Evolutionary conservation across 1,140 invertebrate species (phyloP), one percentile per base, ranked within the genome.

Genomic region (Holcopasites calliopsidis): DNA sequence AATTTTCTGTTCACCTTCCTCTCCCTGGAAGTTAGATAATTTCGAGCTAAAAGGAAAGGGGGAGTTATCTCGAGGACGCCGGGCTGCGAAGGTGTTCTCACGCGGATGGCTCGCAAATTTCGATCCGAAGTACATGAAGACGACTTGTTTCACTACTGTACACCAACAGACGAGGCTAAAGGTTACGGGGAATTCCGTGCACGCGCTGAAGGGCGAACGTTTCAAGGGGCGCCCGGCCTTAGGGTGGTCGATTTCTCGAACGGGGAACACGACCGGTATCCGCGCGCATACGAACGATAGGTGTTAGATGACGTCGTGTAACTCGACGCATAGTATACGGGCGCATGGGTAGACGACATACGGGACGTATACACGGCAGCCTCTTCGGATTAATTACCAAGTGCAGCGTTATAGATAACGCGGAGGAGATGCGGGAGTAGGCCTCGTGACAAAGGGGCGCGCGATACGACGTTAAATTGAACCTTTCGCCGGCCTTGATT

Each of bases 331-430:
- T n/a, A 16, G n/a, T 47, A 52, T 82, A 81, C 57, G 73, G 40
- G 61, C 68, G 26, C 18, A 69, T 49, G 72, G 73, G 49, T 55
- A 73, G 79, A 60, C 70, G 80, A 54, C 76, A 74, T 82, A 62
- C 76, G 69, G 80, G 79, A 68, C 26, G 71, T 47, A n/a, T n/a
- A 57, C 68, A 47, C 57, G 73, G 82, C 80, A 60, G 62, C 82
- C 81, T 54, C 81, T 79, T 83, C 55, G 78, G 76, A 83, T 83
- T 84, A 84, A 84, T 84, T 84, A 83, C 77, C 77, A 84, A 83
- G 82, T 84, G 82, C 81, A 66, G 70, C 81, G 82, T 80, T 77
- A 84, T 79, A 84, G 81, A 83, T 83, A 83, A 83, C 77, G 72
- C 74, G 62, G 44, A 61, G 75, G 76, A 82, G 68, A 74, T 74